Percentiles rank a stretch among this genome's conserved stretches.
These are phyloP conservation scores for Carettochelys insculpta DNA, from an alignment of 2,113 vertebrate species.

Conservation along the genomic window DNA sequence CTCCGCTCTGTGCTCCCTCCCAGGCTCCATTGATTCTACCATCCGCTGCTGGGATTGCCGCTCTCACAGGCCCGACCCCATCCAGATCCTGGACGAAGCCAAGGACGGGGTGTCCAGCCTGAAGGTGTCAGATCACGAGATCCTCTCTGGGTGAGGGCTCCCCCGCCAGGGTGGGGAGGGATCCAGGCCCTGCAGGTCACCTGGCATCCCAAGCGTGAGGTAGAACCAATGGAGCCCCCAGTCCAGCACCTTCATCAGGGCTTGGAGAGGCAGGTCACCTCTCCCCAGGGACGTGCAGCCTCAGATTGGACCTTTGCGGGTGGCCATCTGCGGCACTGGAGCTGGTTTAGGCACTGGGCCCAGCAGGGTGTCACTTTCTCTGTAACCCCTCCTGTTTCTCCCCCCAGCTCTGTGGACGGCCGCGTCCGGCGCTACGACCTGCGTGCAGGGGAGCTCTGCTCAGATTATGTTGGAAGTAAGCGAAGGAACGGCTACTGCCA, in stretches of 20 bases:
- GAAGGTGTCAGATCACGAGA: constrained; percentile 86
- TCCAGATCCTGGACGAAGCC: constrained; percentile 89
- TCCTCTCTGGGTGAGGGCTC: constrained; percentile 86
- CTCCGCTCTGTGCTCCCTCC: background rate
- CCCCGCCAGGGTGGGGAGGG: accelerated
- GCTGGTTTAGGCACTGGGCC: background rate
- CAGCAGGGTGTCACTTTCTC: background rate
- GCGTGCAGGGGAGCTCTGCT: constrained; percentile 86
- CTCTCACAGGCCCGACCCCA: constrained; percentile 83
- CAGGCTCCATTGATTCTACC: constrained; percentile 91
- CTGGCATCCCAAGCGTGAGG: too few relatives aligned
- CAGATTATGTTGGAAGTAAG: constrained; percentile 91
- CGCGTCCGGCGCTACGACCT: constrained; percentile 89
- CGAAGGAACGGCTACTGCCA: background rate
- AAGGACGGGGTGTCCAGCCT: constrained; percentile 91
- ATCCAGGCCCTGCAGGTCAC: too few relatives aligned
- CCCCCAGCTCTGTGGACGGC: constrained; percentile 82
- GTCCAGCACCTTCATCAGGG: too few relatives aligned
- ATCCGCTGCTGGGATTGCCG: constrained; percentile 92
- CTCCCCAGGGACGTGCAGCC: background rate
- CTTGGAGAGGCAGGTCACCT: background rate
- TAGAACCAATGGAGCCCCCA: background rate
- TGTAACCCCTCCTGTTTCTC: background rate
- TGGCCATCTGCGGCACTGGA: background rate
- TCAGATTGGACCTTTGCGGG: background rate